phyloP scores from a whole-genome alignment of 2,888 invertebrate species.

The Mesodorylaimus sp. region DNA sequence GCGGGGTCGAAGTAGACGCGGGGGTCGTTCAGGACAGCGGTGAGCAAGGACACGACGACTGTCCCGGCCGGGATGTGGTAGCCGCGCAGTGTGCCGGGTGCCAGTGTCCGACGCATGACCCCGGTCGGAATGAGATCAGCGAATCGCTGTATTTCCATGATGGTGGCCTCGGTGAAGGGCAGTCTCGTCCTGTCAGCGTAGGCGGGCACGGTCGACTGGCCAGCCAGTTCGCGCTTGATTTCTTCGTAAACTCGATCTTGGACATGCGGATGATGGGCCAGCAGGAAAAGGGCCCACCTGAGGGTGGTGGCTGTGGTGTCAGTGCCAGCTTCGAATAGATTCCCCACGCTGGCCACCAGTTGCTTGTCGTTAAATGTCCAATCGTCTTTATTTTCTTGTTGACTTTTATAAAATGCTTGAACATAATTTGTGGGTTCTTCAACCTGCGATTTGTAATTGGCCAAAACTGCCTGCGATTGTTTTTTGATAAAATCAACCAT shows the following conservation, averaged over 20 bases:
- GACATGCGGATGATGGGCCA: slow-evolving; percentile 12
- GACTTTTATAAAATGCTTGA: slow-evolving; percentile 9
- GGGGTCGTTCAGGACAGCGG: neutral
- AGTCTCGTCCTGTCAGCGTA: neutral
- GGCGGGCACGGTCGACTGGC: slow-evolving; percentile 11
- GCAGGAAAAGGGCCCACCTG: slow-evolving; percentile 11
- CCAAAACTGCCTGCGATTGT: no score
- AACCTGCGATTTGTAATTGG: neutral
- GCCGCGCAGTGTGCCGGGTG: no score
- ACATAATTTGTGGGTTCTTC: slow-evolving; percentile 9
- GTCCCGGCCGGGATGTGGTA: slow-evolving; percentile 2
- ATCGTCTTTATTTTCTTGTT: slow-evolving; percentile 3
- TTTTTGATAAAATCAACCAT: no score
- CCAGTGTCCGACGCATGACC: no score
- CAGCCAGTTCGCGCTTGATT: slow-evolving; percentile 18
- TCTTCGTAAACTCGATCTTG: slow-evolving; percentile 23
- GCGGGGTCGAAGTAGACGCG: slow-evolving; percentile 14
- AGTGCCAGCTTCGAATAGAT: slow-evolving; percentile 13
- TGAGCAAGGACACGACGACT: slow-evolving; percentile 1
- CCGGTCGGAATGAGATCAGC: slow-evolving; percentile 1
- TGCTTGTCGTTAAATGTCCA: slow-evolving; percentile 10
- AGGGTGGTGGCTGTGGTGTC: slow-evolving; percentile 14
- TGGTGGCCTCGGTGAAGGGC: slow-evolving; percentile 2
- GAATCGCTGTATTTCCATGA: slow-evolving; percentile 1
- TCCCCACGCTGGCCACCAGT: slow-evolving; percentile 1